phyloP scores from a whole-genome alignment of 64 coral and sea anemone genomes.

The Porites australiensis region DNA sequence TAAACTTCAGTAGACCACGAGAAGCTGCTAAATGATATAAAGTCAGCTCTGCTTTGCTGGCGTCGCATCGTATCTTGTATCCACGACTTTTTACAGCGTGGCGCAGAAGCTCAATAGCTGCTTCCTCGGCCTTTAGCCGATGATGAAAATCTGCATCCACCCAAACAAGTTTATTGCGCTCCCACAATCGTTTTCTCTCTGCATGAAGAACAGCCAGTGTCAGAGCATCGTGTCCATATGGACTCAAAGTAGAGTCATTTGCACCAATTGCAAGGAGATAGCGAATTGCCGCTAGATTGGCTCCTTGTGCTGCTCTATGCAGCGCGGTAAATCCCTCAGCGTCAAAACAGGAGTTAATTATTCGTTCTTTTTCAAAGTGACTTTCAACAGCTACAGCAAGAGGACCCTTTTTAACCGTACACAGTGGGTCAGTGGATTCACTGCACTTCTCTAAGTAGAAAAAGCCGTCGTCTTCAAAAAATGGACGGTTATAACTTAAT shows the following conservation, averaged over 20 bases:
- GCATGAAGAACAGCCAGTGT: background rate
- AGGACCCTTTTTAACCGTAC: background rate
- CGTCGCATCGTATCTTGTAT: background rate
- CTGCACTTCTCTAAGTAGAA: background rate
- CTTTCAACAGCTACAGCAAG: background rate
- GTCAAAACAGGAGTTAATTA: background rate
- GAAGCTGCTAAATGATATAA: constrained; percentile 42
- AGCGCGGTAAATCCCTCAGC: background rate
- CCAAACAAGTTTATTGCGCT: background rate
- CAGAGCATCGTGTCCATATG: background rate
- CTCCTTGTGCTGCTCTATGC: constrained; percentile 5
- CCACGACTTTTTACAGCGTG: background rate
- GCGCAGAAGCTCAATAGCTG: background rate
- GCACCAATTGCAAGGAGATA: background rate
- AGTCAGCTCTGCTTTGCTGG: constrained; percentile 9
- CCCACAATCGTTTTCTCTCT: background rate
- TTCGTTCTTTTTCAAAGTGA: background rate
- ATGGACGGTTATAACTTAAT: background rate
- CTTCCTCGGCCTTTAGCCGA: background rate
- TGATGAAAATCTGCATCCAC: background rate
- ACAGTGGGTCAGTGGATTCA: no score
- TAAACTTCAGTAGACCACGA: constrained; percentile 16
- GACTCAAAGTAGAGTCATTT: background rate
- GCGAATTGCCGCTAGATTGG: background rate
- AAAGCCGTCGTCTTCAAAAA: background rate